A percentile compares a stretch with the other conserved stretches of the same genome.
These are phyloP conservation scores for Myzus persicae DNA, from an alignment of 1,140 invertebrate species.

Conservation along the genomic window DNA sequence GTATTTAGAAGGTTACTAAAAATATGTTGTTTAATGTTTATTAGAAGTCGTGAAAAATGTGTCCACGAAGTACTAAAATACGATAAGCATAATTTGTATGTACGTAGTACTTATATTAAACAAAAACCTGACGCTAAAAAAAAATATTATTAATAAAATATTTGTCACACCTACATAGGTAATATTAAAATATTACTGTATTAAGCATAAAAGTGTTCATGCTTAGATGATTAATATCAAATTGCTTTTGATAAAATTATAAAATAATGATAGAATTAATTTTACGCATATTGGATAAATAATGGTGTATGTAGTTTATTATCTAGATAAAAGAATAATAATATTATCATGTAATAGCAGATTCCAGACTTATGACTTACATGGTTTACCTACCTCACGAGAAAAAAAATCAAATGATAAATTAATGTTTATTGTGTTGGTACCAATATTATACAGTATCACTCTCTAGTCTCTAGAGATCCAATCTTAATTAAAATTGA, in stretches of 20 bases:
- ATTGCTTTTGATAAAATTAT: not conserved
- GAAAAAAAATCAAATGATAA: not conserved
- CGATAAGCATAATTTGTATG: not conserved
- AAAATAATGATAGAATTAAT: not conserved
- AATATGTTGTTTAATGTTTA: not conserved
- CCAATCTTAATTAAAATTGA: not conserved
- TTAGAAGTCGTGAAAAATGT: not conserved
- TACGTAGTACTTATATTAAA: not conserved
- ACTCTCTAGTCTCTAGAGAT: not conserved
- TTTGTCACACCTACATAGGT: too few species aligned
- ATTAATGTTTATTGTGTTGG: not conserved
- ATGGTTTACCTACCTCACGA: not conserved
- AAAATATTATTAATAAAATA: not conserved
- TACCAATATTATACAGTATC: not conserved
- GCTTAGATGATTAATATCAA: not conserved
- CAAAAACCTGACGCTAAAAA: not conserved
- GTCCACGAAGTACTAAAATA: constrained; percentile 2
- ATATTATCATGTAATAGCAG: not conserved
- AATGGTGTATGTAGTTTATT: not conserved
- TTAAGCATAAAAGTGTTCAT: not conserved
- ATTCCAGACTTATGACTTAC: not conserved
- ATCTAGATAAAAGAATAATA: not conserved
- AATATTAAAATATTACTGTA: not conserved
- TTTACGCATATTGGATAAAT: not conserved
- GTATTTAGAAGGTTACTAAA: not conserved